Evolutionary conservation across 2,797 vertebrate genomes (phyloP).

Genomic region (Cuculus canorus): DNA sequence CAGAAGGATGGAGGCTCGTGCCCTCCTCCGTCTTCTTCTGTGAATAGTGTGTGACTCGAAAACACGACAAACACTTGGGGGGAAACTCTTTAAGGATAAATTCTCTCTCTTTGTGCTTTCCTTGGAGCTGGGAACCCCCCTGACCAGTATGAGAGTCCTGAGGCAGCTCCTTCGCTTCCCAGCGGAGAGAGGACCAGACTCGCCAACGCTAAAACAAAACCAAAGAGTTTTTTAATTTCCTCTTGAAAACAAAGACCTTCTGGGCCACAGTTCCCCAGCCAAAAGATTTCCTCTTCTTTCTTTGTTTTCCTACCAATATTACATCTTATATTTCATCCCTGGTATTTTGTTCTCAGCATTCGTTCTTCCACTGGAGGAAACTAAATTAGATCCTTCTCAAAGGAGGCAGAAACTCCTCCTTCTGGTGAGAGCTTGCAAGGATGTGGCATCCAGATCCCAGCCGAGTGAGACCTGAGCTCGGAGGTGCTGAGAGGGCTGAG

Average conservation of each 20-base stretch:
- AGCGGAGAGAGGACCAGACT: not conserved
- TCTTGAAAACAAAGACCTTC: not conserved
- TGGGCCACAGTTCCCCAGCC: rapidly evolving
- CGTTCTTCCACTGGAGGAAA: not conserved
- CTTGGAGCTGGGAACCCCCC: not conserved
- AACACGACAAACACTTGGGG: rapidly evolving
- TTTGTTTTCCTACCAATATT: not conserved
- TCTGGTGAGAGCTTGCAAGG: not conserved
- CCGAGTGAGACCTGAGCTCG: rapidly evolving
- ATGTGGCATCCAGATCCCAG: not conserved
- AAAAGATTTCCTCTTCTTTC: not conserved
- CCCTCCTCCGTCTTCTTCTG: not conserved
- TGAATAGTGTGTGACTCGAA: not conserved
- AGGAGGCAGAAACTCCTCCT: not conserved
- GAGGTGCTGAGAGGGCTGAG: not conserved
- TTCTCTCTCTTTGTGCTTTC: not conserved
- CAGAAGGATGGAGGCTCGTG: rapidly evolving
- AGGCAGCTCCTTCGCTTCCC: not conserved
- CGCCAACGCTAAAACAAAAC: not conserved
- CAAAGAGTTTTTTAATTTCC: not conserved
- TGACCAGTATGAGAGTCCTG: rapidly evolving
- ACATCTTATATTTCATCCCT: not conserved
- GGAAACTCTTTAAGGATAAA: not conserved
- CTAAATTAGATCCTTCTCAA: not conserved
- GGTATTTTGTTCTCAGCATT: not conserved